A percentile compares a stretch with the other conserved stretches of the same genome.
Evolutionary conservation across 2,888 invertebrate species (phyloP).

Genomic region (Galeruca laticollis): DNA sequence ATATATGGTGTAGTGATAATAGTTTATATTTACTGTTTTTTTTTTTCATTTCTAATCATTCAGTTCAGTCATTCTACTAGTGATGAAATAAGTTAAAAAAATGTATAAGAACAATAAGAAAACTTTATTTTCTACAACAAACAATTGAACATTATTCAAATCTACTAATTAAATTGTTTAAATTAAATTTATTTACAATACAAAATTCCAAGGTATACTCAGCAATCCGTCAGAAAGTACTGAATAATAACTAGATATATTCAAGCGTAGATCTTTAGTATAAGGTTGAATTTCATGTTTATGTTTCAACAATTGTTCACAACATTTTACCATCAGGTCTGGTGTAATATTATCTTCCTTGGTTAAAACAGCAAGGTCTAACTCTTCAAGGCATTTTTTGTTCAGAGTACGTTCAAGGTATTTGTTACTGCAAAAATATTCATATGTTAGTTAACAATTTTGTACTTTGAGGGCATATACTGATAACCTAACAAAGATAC

Average conservation of each 20-base stretch:
- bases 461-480: no score
- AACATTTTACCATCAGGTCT: slow-evolving; percentile 88
- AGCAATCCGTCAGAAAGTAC: slow-evolving; percentile 90
- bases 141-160: no score
- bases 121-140: background rate
- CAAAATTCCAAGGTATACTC: slow-evolving; percentile 95
- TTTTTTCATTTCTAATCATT: no score
- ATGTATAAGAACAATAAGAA: background rate
- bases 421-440: slow-evolving; percentile 75
- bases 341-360: slow-evolving; percentile 95
- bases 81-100: no score
- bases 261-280: slow-evolving; percentile 78
- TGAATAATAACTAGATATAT: slow-evolving; percentile 91
- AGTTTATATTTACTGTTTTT: no score
- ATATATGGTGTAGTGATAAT: no score
- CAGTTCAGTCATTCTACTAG: no score
- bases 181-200: slow-evolving; percentile 63
- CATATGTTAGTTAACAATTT: no score
- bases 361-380: slow-evolving; percentile 79
- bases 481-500: no score
- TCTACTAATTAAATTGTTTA: slow-evolving; percentile 6
- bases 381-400: slow-evolving; percentile 74
- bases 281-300: slow-evolving; percentile 66
- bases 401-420: slow-evolving; percentile 82
- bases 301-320: slow-evolving; percentile 76